Percentiles rank a stretch among this genome's conserved stretches.
Evolutionary conservation across 1,140 invertebrate genomes (phyloP).

Genomic region (Euglossa dilemma): DNA sequence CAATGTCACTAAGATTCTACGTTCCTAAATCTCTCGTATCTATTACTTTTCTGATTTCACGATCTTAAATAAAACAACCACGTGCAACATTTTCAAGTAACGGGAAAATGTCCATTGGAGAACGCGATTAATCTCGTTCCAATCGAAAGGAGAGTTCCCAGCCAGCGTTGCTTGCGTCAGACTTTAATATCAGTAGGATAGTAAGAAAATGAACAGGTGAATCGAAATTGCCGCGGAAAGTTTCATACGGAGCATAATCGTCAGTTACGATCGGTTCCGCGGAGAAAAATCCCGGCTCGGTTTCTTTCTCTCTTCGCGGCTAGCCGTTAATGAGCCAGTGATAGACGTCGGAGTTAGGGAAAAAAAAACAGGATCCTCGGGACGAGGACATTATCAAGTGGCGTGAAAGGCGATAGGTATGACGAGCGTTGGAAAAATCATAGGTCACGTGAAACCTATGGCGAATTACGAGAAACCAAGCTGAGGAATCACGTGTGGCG

Average conservation of each 20-base stretch:
- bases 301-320: background rate
- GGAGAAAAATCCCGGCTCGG: background rate
- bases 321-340: background rate
- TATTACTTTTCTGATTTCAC: too few relatives aligned
- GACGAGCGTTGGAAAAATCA: slow-evolving; percentile 17
- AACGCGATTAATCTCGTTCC: too few relatives aligned
- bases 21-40: too few relatives aligned
- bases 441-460: slow-evolving; percentile 35
- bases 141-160: too few relatives aligned
- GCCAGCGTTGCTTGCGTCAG: too few relatives aligned
- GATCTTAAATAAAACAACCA: too few relatives aligned
- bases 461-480: slow-evolving; percentile 9
- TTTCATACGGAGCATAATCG: background rate
- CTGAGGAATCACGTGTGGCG: slow-evolving; percentile 15
- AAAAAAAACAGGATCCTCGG: background rate
- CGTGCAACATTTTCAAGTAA: too few relatives aligned
- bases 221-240: background rate
- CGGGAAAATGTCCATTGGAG: too few relatives aligned
- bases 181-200: background rate
- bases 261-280: too few relatives aligned
- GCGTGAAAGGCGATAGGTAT: slow-evolving; percentile 38
- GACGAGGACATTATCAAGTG: slow-evolving; percentile 4
- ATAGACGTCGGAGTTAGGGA: background rate
- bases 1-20: too few relatives aligned
- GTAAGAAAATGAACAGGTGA: background rate